phyloP scores from a whole-genome alignment of 2,888 invertebrate genomes.

The Cephus pulcher region DNA sequence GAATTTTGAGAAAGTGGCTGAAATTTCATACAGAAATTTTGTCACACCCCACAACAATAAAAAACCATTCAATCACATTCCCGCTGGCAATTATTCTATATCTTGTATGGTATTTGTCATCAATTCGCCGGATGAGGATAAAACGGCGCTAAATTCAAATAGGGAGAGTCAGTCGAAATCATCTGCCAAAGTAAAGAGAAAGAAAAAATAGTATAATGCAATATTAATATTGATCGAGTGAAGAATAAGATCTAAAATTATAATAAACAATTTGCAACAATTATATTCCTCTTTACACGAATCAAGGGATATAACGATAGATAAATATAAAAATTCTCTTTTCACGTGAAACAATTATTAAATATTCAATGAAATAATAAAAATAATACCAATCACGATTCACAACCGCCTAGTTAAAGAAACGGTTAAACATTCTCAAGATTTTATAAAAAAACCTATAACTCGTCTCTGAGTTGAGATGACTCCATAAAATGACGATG shows the following conservation, averaged over 20 bases:
- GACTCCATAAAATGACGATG: neutral
- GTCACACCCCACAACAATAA: neutral
- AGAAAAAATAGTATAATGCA: neutral
- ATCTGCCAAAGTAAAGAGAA: neutral
- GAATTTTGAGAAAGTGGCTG: constrained; percentile 27
- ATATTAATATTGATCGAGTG: too few species aligned
- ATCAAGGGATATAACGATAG: neutral
- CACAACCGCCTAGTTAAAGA: neutral
- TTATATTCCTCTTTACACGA: neutral
- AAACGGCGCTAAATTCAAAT: neutral
- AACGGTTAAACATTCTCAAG: neutral
- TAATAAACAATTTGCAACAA: neutral
- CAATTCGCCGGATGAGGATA: neutral
- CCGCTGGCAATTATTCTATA: constrained; percentile 30
- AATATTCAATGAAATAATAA: neutral
- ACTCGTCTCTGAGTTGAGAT: constrained; percentile 34
- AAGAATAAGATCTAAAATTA: neutral
- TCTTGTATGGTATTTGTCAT: constrained; percentile 28
- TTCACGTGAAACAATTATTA: neutral
- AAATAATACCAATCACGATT: neutral
- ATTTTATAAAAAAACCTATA: constrained; percentile 20
- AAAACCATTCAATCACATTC: constrained; percentile 17
- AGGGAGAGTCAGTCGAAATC: neutral
- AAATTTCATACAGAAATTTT: constrained; percentile 29
- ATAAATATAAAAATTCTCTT: neutral